A percentile compares a stretch with the other conserved stretches of the same genome.
These are phyloP conservation scores for Ophiodon elongatus DNA, from an alignment of 2,113 vertebrate genomes.

Conservation along the genomic window DNA sequence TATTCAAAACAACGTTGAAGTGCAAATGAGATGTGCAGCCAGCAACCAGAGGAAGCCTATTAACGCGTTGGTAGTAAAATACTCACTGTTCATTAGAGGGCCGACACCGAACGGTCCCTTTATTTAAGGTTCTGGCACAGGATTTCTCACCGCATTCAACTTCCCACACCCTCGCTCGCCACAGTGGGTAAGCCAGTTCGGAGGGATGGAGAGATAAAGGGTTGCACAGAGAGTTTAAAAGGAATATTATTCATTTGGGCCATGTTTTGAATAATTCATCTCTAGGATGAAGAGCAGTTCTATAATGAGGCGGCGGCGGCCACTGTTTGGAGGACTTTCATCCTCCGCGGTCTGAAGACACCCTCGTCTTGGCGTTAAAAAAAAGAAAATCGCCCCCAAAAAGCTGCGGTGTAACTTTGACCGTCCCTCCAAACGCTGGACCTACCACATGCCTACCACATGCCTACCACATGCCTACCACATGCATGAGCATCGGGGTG, in stretches of 20 bases:
- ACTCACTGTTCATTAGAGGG: conserved; percentile 50
- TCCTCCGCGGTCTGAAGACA: conserved; percentile 55
- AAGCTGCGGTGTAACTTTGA: conserved; percentile 26
- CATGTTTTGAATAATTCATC: conserved; percentile 77
- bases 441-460: conserved; percentile 6
- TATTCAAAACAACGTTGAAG: conserved; percentile 25
- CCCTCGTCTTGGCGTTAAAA: conserved; percentile 31
- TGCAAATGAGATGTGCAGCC: conserved; percentile 39
- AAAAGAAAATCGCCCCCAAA: conserved; percentile 14
- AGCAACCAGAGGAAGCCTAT: conserved; percentile 51
- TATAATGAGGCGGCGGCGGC: conserved; percentile 65
- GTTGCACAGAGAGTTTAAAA: conserved; percentile 49
- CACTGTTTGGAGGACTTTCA: conserved; percentile 68
- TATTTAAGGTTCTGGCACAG: conserved; percentile 48
- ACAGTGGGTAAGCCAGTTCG: conserved; percentile 31
- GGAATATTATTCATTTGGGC: conserved; percentile 72
- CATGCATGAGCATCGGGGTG: conserved; percentile 13
- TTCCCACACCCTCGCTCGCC: conserved; percentile 19
- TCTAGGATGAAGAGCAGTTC: conserved; percentile 49
- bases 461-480: background rate
- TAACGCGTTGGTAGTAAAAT: conserved; percentile 50
- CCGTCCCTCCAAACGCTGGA: conserved; percentile 1
- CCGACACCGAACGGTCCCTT: conserved; percentile 50
- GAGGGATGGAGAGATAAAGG: conserved; percentile 51
- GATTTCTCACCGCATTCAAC: conserved; percentile 18